phyloP scores from a whole-genome alignment of 2,113 vertebrate genomes.

The Dasypus novemcinctus region DNA sequence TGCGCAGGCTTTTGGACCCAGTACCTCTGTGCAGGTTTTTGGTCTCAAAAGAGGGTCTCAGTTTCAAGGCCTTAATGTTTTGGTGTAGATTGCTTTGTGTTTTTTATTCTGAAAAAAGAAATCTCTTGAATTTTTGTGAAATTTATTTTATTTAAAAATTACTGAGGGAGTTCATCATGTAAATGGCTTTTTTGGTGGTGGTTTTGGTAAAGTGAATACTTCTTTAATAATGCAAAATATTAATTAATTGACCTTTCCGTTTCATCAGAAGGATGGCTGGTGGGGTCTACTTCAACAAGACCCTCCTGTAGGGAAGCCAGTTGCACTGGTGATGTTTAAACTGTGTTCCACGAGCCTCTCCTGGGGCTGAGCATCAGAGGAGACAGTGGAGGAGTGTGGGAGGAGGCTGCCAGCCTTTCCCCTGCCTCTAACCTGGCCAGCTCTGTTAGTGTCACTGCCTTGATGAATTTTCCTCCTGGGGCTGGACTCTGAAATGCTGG shows the following conservation, averaged over 20 bases:
- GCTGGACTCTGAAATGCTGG: background rate
- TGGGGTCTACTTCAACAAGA: background rate
- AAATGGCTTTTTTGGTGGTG: background rate
- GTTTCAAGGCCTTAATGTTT: background rate
- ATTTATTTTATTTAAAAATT: slow-evolving; percentile 30
- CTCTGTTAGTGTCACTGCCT: background rate
- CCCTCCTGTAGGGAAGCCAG: background rate
- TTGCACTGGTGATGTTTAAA: background rate
- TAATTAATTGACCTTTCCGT: background rate
- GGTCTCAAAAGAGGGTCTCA: background rate
- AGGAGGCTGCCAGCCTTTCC: background rate
- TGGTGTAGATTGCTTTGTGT: background rate
- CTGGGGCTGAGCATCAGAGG: background rate
- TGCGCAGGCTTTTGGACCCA: background rate
- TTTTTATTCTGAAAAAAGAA: background rate
- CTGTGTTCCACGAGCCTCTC: background rate
- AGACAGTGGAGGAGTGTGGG: rapidly evolving
- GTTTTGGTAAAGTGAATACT: background rate
- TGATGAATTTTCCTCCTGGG: background rate
- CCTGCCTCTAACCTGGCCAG: background rate
- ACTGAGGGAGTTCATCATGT: background rate
- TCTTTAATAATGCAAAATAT: background rate
- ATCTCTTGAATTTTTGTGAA: background rate
- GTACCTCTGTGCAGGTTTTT: background rate
- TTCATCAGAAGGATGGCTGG: background rate